Base-by-base conservation (phyloP, 2,888 invertebrate genomes). In the Hofmannophila pseudospretella region DNA sequence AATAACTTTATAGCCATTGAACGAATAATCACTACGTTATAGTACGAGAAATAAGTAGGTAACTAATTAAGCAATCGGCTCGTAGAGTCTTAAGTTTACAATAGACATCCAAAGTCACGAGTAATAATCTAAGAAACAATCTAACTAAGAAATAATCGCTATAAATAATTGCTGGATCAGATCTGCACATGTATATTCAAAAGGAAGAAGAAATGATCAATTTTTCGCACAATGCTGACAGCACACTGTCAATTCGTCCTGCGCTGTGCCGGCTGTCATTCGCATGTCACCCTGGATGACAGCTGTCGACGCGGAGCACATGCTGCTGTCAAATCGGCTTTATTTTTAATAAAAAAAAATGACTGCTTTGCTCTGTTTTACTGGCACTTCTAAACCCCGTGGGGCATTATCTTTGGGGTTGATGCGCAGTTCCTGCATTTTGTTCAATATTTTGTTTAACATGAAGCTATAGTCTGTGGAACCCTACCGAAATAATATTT, bases 321-420 rank as follows among this genome's bases (percentile, higher is more conserved):
- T 75, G 80, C 67, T 67, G 60, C 53, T 67, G 71, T 67, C 73
- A 68, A 67, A 71, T 70, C 55, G 52, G 68, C 67, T 77, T 74
- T 67, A 64, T 59, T 66, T 63, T 56, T 63, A 58, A 58, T 66
- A 64, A 68, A 69, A 68, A 67, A 23, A 4, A 16, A 4, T n/a
- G 2, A n/a, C 2, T 23, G 23, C 4, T n/a, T 3, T 23, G n/a
- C 1, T 23, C n/a, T 23, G 23, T n/a, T n/a, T n/a, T 23, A 1
- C n/a, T 23, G 8, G 23, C 8, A 4, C n/a, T 20, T 19, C 19
- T 8, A 20, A 8, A 5, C 20, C 8, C 5, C 5, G 7, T 20
- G 20, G 8, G 7, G 5, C 8, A 20, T 20, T 20, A 8, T n/a
- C n/a, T n/a, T n/a, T n/a, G 8, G 20, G 5, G 20, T 20, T 20